A percentile compares a stretch with the other conserved stretches of the same genome.
Conservation (phyloP, 1,140 invertebrate genomes). For the Scaptomyza montana region DNA sequence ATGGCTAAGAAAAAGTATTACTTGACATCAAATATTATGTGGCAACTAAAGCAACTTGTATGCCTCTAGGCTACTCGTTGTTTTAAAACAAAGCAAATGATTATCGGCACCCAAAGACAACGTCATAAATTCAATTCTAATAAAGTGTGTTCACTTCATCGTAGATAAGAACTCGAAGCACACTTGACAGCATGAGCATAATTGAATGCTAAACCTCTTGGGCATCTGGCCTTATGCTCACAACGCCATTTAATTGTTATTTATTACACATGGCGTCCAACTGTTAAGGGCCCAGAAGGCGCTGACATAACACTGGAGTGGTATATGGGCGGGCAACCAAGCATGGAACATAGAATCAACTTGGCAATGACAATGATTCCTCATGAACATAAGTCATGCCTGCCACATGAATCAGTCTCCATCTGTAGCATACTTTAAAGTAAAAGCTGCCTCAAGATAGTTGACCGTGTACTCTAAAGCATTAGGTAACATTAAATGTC, state of each 20-base stretch:
- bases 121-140: constrained; percentile 52
- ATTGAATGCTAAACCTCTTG: constrained; percentile 17
- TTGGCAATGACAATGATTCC: constrained; percentile 25
- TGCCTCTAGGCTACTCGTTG: constrained; percentile 4
- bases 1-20: constrained; percentile 39
- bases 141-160: constrained; percentile 50
- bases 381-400: neutral
- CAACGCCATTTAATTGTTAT: constrained; percentile 65
- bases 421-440: neutral
- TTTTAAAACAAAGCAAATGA: neutral
- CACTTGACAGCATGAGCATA: neutral
- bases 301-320: constrained; percentile 36
- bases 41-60: constrained; percentile 17
- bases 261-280: constrained; percentile 57
- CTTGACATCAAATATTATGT: constrained; percentile 29
- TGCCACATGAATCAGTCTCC: neutral
- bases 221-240: constrained; percentile 54
- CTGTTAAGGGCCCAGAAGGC: constrained; percentile 20
- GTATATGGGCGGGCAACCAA: constrained; percentile 14
- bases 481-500: constrained; percentile 26
- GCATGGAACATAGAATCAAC: constrained; percentile 29
- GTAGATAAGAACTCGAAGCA: constrained; percentile 14
- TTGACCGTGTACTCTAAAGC: constrained; percentile 6
- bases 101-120: neutral
- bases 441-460: neutral